These are phyloP conservation scores for Chionoecetes opilio DNA, from an alignment of 1,140 invertebrate species.

Conservation along the genomic window DNA sequence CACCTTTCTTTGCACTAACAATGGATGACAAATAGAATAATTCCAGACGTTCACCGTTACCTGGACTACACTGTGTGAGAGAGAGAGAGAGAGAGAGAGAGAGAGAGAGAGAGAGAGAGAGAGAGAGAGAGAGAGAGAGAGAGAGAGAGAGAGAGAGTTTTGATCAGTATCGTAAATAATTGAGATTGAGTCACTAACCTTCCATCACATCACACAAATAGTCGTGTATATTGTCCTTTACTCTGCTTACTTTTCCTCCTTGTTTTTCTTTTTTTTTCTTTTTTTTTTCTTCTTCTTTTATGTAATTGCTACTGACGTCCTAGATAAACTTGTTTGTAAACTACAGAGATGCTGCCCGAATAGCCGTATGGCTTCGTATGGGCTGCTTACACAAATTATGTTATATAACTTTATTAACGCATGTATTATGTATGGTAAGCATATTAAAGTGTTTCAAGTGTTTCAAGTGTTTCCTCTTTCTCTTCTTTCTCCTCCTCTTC, in stretches of 20 bases:
- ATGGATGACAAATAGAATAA: not conserved
- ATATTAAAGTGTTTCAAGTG: too few relatives aligned
- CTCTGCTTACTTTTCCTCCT: not conserved
- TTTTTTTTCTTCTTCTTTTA: too few relatives aligned
- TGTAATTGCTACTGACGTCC: too few relatives aligned
- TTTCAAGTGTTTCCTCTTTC: not conserved
- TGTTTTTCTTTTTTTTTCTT: too few relatives aligned
- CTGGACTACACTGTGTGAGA: not conserved
- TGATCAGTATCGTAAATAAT: not conserved
- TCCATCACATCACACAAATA: not conserved
- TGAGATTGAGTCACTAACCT: not conserved
- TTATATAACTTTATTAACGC: too few relatives aligned
- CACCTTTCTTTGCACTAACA: not conserved
- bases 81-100: slow-evolving; percentile 15
- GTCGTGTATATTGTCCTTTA: not conserved
- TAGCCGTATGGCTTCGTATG: too few relatives aligned
- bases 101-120: slow-evolving; percentile 27
- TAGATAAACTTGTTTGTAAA: too few relatives aligned
- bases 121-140: not conserved
- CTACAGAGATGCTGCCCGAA: too few relatives aligned
- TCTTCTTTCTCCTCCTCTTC: not conserved
- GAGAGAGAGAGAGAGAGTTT: not conserved
- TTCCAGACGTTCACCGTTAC: not conserved
- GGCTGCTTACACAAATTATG: too few relatives aligned
- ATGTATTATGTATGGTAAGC: too few relatives aligned